Base-by-base conservation (phyloP, 2,113 vertebrate genomes). In the Callionymus lyra region DNA sequence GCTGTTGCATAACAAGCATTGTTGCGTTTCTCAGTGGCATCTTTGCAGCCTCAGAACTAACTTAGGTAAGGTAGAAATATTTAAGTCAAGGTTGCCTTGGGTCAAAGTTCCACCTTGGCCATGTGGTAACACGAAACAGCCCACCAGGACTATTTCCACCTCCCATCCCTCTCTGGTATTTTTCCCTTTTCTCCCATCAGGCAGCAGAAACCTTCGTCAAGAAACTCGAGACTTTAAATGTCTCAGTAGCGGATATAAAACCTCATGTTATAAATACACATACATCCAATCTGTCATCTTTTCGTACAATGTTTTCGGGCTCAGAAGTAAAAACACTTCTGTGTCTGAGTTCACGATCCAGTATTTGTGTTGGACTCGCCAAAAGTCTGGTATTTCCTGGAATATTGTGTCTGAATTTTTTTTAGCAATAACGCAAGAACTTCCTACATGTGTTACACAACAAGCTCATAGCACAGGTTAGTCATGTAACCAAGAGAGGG, bases 351-450 rank as follows among this genome's bases (percentile, higher is more conserved):
- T 60, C 31, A 37, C 15, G 51, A 21, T 65, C 3, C 10, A 47
- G 42, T 71, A 50, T 65, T 70, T 55, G 41, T 53, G 21, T 64
- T 69, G 59, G 65, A 71, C 49, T 65, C 46, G n/a, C 46, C 45
- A 40, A 61, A 69, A 57, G 17, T 31, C 21, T 62, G 65, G 60
- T 70, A 74, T 72, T 70, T 76, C 70, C 68, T 76, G 64, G 35
- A 43, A 56, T 66, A 64, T 59, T 48, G 34, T 56, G 43, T 68
- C 52, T 2, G 12, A 50, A 45, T 34, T 38, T 56, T 46, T 33
- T 48, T 56, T 70, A 62, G 66, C 50, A 58, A 64, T 13, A 38
- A 33, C 2, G 15, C 43, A 44, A 42, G 55, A 65, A 70, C 41
- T 41, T 65, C 12, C 39, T 9, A 12, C 41, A 52, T 37, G 34